phyloP scores from a whole-genome alignment of 2,888 invertebrate species.

The Parnassius smintheus region DNA sequence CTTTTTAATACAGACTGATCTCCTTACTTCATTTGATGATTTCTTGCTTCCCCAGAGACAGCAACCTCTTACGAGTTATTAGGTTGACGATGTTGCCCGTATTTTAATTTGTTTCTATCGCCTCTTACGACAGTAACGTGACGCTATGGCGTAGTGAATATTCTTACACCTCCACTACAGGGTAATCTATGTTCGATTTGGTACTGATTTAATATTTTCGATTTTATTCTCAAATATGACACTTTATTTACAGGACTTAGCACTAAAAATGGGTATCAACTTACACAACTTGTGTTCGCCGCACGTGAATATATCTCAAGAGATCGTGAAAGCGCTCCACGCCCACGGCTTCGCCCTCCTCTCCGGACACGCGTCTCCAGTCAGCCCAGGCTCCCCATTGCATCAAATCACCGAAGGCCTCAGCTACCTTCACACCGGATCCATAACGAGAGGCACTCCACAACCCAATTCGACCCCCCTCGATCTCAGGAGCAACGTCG shows the following conservation, averaged over 20 bases:
- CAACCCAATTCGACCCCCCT: constrained; percentile 79
- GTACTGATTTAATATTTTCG: not conserved
- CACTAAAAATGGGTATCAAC: constrained; percentile 77
- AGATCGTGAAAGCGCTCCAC: constrained; percentile 52
- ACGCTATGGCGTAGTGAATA: too few relatives aligned
- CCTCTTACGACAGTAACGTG: too few relatives aligned
- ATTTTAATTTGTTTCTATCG: too few relatives aligned
- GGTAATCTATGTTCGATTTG: not conserved
- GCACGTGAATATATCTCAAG: constrained; percentile 58
- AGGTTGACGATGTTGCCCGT: too few relatives aligned
- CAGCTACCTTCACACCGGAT: constrained; percentile 88
- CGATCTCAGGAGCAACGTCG: constrained; percentile 75
- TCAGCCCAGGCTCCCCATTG: constrained; percentile 73
- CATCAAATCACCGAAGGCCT: constrained; percentile 86
- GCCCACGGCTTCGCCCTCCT: constrained; percentile 50
- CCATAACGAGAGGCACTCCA: constrained; percentile 85
- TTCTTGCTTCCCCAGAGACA: too few relatives aligned
- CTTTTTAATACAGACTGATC: too few relatives aligned
- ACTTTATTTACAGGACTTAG: constrained; percentile 58
- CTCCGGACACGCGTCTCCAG: constrained; percentile 53
- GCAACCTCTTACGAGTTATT: too few relatives aligned
- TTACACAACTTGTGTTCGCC: constrained; percentile 61
- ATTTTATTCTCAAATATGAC: too few relatives aligned
- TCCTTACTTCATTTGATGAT: too few relatives aligned
- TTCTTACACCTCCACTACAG: too few relatives aligned